These are phyloP conservation scores for Hedya salicella DNA, from an alignment of 2,888 invertebrate species.

Conservation along the genomic window DNA sequence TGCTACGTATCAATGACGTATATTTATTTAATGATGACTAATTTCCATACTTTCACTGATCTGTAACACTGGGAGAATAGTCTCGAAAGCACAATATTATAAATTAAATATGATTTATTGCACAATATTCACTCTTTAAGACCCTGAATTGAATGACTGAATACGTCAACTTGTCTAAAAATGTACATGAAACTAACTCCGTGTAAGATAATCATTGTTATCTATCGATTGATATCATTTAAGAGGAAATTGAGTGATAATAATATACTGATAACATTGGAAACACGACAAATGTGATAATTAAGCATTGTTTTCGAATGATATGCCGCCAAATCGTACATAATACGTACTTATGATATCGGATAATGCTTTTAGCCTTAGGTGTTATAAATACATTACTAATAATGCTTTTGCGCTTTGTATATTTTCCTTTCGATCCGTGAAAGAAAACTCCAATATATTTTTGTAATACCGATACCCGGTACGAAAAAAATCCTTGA, in stretches of 20 bases:
- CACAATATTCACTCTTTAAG: slow-evolving; percentile 12
- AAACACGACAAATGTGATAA: slow-evolving; percentile 33
- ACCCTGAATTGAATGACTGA: neutral
- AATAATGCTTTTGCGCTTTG: neutral
- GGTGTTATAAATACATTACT: slow-evolving; percentile 8
- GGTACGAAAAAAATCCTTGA: no score
- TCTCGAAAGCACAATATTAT: neutral
- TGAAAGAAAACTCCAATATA: no score
- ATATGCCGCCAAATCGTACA: slow-evolving; percentile 18
- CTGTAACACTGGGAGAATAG: neutral
- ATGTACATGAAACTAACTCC: slow-evolving; percentile 59
- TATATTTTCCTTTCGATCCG: no score
- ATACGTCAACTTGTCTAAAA: slow-evolving; percentile 56
- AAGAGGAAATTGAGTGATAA: slow-evolving; percentile 67
- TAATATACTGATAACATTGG: slow-evolving; percentile 37
- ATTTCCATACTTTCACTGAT: neutral
- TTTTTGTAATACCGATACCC: no score
- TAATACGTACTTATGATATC: neutral
- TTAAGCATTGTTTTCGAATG: slow-evolving; percentile 35
- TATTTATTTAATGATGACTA: neutral
- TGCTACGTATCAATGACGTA: neutral
- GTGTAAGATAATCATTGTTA: slow-evolving; percentile 60
- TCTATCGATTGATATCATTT: slow-evolving; percentile 71
- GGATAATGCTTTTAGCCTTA: slow-evolving; percentile 13
- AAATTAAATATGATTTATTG: slow-evolving; percentile 8